Evolutionary conservation across 2,888 invertebrate genomes (phyloP).

Genomic region (Polylopha cassiicola): DNA sequence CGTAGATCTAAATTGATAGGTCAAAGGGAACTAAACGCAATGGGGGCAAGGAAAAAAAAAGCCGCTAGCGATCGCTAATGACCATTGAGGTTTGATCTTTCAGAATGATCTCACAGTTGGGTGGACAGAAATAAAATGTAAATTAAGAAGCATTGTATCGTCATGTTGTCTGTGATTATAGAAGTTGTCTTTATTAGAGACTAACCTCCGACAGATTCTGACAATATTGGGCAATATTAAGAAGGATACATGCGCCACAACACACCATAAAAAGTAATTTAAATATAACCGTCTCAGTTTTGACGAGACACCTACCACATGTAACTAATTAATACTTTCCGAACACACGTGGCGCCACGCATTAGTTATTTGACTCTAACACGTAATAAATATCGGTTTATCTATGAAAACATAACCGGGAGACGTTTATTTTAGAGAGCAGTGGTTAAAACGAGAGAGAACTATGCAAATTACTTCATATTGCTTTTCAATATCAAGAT

Average conservation of each 20-base stretch:
- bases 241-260: neutral
- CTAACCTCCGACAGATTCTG: too few species aligned
- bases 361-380: slow-evolving; percentile 13
- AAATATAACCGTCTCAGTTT: slow-evolving; percentile 24
- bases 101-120: too few species aligned
- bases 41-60: slow-evolving; percentile 22
- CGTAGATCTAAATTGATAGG: slow-evolving; percentile 38
- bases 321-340: slow-evolving; percentile 33
- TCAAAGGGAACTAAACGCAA: slow-evolving; percentile 38
- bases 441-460: neutral
- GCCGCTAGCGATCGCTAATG: too few species aligned
- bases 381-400: slow-evolving; percentile 10
- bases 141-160: slow-evolving; percentile 14
- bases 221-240: too few species aligned
- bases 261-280: slow-evolving; percentile 3
- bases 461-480: slow-evolving; percentile 10
- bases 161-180: too few species aligned
- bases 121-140: too few species aligned
- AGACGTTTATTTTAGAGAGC: neutral
- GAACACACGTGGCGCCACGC: slow-evolving; percentile 12
- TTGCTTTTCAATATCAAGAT: slow-evolving; percentile 10
- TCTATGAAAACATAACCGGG: slow-evolving; percentile 9
- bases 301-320: slow-evolving; percentile 29
- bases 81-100: too few species aligned
- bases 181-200: too few species aligned